phyloP scores from a whole-genome alignment of 2,113 vertebrate genomes.

The Strix aluco region DNA sequence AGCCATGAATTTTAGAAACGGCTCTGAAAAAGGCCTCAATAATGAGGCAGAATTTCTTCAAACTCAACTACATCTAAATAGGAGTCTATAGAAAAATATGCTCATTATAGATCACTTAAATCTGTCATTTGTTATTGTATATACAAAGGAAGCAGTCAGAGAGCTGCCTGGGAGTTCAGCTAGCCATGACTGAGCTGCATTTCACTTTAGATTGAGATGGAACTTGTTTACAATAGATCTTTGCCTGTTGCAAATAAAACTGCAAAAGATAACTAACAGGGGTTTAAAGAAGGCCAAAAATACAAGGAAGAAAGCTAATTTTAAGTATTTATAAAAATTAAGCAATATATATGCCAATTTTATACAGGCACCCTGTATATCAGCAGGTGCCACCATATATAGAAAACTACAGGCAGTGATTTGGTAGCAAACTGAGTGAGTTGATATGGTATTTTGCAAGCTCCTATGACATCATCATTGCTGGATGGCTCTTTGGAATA shows the following conservation, averaged over 20 bases:
- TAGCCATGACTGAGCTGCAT: not conserved
- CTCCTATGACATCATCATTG: slow-evolving; percentile 46
- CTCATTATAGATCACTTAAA: not conserved
- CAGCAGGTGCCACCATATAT: not conserved
- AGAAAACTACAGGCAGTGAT: slow-evolving; percentile 20
- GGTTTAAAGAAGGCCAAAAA: not conserved
- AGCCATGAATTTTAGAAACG: not conserved
- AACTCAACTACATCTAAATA: not conserved
- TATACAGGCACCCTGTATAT: slow-evolving; percentile 19
- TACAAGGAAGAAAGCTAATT: not conserved
- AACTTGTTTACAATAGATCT: not conserved
- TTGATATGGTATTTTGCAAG: not conserved
- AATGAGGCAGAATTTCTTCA: not conserved
- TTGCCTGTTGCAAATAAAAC: not conserved
- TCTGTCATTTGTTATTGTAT: not conserved
- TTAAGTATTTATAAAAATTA: slow-evolving; percentile 14
- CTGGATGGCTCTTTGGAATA: slow-evolving; percentile 41
- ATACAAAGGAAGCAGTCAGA: not conserved
- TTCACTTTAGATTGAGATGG: not conserved
- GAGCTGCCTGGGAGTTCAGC: not conserved
- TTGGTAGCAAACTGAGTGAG: slow-evolving; percentile 13
- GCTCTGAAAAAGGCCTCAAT: not conserved
- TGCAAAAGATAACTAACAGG: not conserved
- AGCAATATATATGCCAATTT: not conserved
- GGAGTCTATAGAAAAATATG: not conserved